Conservation (phyloP, 2,888 invertebrate genomes). For the Drosophila yooni region DNA sequence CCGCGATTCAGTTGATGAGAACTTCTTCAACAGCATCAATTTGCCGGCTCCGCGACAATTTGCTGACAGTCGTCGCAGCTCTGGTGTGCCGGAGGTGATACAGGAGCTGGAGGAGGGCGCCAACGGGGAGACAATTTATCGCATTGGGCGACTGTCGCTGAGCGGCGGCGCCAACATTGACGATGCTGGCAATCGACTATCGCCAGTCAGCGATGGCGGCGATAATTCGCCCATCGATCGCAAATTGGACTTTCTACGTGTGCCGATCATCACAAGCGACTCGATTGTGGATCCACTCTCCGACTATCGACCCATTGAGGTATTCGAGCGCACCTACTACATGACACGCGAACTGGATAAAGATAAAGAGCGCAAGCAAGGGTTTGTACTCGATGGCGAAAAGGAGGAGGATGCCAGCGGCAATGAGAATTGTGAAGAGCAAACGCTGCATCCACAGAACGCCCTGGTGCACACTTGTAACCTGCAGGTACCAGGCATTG, state of each 20-base stretch:
- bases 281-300: conserved; percentile 82
- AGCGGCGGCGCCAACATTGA: conserved; percentile 83
- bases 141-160: conserved; percentile 78
- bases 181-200: conserved; percentile 77
- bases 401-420: conserved; percentile 49
- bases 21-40: conserved; percentile 84
- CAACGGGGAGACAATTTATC: conserved; percentile 74
- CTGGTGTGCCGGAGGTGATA: conserved; percentile 85
- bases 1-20: conserved; percentile 88
- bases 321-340: conserved; percentile 84
- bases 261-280: conserved; percentile 81
- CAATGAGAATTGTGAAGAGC: conserved; percentile 39
- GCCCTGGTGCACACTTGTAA: conserved; percentile 75
- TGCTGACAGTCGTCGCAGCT: conserved; percentile 91
- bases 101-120: conserved; percentile 81
- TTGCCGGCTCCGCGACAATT: conserved; percentile 93
- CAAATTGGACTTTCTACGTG: conserved; percentile 79
- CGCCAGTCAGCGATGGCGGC: conserved; percentile 66
- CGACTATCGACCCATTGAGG: conserved; percentile 83
- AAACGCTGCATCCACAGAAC: conserved; percentile 20
- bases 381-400: conserved; percentile 33
- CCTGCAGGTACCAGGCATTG: conserved; percentile 83
- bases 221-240: conserved; percentile 70
- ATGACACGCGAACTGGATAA: conserved; percentile 79
- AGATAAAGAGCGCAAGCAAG: conserved; percentile 65